Conservation (phyloP, 2,113 vertebrate species). For the cattle (Bos taurus) region ARS-UCD2.0 NC_037351.1:1884501-1885000, state of each 20-base stretch:
- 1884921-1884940: rapidly evolving
- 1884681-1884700: rapidly evolving
- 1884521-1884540: not conserved
- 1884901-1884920: rapidly evolving
- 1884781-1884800: not conserved
- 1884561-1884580: not conserved
- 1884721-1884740: rapidly evolving
- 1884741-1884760: too few relatives aligned
- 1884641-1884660: rapidly evolving
- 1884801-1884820: not conserved
- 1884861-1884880: rapidly evolving
- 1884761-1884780: not conserved
- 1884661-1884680: rapidly evolving
- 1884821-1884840: not conserved
- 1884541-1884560: not conserved
- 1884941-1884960: rapidly evolving
- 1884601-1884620: not conserved
- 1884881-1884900: not conserved
- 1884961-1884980: rapidly evolving
- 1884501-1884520: not conserved
- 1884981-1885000: rapidly evolving
- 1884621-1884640: too few relatives aligned
- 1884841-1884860: not conserved
- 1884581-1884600: rapidly evolving
- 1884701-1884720: rapidly evolving